Conservation (phyloP, 2,888 invertebrate species). For the Zhuqinia jingwanae region DNA sequence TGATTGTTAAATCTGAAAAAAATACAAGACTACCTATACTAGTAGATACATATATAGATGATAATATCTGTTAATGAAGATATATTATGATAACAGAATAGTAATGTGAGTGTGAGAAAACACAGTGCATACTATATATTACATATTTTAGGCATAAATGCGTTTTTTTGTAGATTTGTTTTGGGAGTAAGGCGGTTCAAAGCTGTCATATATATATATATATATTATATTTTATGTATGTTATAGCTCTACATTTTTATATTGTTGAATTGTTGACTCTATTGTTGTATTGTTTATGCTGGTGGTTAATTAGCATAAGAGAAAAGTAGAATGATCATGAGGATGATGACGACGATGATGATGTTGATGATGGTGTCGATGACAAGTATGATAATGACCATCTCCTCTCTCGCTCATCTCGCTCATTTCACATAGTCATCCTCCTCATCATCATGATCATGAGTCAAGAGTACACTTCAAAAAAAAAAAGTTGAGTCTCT, state of each 20-base stretch:
- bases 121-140: not conserved
- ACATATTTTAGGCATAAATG: not conserved
- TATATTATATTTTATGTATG: not conserved
- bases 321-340: constrained; percentile 52
- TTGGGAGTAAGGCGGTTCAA: constrained; percentile 39
- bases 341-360: constrained; percentile 32
- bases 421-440: not conserved
- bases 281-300: constrained; percentile 43
- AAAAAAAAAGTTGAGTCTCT: constrained; percentile 16
- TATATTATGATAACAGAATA: not conserved
- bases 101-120: not conserved
- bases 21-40: constrained; percentile 11
- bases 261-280: constrained; percentile 50
- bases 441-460: not conserved
- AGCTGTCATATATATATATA: constrained; percentile 23
- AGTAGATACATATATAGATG: not conserved
- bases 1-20: constrained; percentile 27
- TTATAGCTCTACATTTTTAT: constrained; percentile 42
- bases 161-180: not conserved
- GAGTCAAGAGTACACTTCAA: constrained; percentile 1
- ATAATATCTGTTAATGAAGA: not conserved
- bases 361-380: constrained; percentile 27
- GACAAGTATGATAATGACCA: constrained; percentile 52
- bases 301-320: constrained; percentile 52
- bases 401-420: not conserved